phyloP scores from a whole-genome alignment of 2,797 vertebrate genomes.

The Megalops cyprinoides region DNA sequence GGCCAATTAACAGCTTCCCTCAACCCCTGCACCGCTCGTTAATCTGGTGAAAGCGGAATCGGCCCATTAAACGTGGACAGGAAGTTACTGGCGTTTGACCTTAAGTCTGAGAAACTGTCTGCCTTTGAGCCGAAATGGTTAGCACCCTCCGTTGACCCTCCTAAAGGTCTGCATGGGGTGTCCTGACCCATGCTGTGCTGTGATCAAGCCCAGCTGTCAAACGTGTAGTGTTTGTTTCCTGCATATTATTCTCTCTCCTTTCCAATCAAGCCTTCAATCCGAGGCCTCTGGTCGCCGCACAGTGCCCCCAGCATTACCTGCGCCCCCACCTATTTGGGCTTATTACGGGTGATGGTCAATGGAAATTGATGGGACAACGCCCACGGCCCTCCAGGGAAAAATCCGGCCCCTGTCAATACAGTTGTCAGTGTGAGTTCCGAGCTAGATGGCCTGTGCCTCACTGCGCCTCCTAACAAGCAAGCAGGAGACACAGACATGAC shows the following conservation, averaged over 20 bases:
- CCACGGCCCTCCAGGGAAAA: not conserved
- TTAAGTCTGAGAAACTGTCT: conserved; percentile 1
- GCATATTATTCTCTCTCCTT: not conserved
- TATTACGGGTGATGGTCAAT: not conserved
- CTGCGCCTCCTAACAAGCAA: conserved; percentile 5
- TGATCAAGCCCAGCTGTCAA: not conserved
- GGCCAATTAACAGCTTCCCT: conserved; percentile 15
- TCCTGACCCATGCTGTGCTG: not conserved
- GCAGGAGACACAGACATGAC: conserved; percentile 16
- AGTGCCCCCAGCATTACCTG: not conserved
- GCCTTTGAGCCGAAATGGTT: not conserved
- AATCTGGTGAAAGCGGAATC: not conserved
- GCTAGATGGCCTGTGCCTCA: conserved; percentile 1
- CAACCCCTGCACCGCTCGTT: not conserved
- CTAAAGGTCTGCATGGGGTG: not conserved
- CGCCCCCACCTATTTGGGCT: not conserved
- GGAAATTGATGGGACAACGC: not conserved
- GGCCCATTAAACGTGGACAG: not conserved
- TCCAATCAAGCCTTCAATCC: not conserved
- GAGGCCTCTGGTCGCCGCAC: not conserved
- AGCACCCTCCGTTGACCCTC: conserved; percentile 1
- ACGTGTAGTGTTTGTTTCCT: not conserved
- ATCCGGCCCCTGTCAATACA: not conserved
- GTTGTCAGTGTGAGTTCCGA: not conserved
- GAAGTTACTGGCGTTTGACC: not conserved